Percentiles rank a stretch among this genome's conserved stretches.
Conservation (phyloP, 2,888 invertebrate genomes). For the Bursaphelenchus okinawaensis region DNA sequence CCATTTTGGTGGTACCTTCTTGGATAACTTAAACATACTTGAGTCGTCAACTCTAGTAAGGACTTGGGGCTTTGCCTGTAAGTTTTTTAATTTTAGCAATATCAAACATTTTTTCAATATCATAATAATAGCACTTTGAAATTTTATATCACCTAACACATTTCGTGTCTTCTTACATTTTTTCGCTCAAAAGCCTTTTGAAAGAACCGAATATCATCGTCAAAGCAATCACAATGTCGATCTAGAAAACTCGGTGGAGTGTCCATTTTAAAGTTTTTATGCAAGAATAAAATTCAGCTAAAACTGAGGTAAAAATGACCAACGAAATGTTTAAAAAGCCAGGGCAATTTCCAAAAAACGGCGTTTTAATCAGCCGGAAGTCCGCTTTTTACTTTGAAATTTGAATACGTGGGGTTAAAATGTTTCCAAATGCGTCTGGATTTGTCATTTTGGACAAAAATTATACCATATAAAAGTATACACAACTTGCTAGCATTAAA, state of each 20-base stretch:
- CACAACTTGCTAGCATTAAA: no score
- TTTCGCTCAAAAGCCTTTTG: conserved; percentile 14
- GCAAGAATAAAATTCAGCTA: no score
- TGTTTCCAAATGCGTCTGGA: no score
- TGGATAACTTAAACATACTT: conserved; percentile 15
- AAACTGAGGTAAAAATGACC: not conserved
- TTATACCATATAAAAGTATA: no score
- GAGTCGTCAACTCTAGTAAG: conserved; percentile 19
- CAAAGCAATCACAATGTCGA: conserved; percentile 26
- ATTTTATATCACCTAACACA: not conserved
- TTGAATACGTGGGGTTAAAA: no score
- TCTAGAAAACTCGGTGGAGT: conserved; percentile 8
- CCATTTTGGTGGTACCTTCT: conserved; percentile 8
- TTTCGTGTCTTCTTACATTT: conserved; percentile 14
- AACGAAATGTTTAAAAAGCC: no score
- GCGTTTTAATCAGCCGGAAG: no score
- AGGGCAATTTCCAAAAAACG: no score
- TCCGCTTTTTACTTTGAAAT: no score
- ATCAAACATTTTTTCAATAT: not conserved
- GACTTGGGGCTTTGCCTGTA: conserved; percentile 22
- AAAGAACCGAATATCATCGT: conserved; percentile 21
- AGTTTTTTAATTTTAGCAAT: not conserved
- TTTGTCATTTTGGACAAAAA: no score
- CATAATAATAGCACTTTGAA: not conserved
- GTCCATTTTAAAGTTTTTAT: not conserved